A percentile compares a stretch with the other conserved stretches of the same genome.
Conservation (phyloP, 2,888 invertebrate genomes). For the Agrochola lota region DNA sequence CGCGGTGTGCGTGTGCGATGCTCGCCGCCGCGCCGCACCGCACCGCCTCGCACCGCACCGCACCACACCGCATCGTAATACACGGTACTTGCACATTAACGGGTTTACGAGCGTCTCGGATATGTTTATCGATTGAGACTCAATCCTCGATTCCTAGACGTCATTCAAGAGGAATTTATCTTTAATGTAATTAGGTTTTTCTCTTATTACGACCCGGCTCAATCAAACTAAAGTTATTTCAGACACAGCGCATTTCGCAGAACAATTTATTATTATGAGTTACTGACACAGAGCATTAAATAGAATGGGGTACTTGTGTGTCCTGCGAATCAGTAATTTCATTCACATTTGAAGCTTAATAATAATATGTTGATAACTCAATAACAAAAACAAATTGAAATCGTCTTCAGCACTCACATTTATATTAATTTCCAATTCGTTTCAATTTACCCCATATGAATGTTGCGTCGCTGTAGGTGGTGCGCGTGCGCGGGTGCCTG, state of each 20-base stretch:
- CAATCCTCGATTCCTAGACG: constrained; percentile 54
- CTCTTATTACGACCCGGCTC: constrained; percentile 34
- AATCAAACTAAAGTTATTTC: constrained; percentile 10
- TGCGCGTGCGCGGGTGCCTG: constrained; percentile 55
- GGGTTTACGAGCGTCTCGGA: constrained; percentile 64
- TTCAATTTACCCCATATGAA: constrained; percentile 60
- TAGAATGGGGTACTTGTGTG: constrained; percentile 1
- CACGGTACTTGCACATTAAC: constrained; percentile 61
- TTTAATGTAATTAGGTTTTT: constrained; percentile 51
- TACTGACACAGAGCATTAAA: constrained; percentile 9
- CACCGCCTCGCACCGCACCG: constrained; percentile 15
- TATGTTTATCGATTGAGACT: constrained; percentile 59
- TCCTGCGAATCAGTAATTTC: constrained; percentile 13
- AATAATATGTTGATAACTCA: constrained; percentile 47
- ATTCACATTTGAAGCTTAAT: constrained; percentile 10
- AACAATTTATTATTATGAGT: constrained; percentile 10
- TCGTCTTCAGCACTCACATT: constrained; percentile 41
- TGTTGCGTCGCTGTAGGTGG: constrained; percentile 52
- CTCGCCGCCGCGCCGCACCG: constrained; percentile 49
- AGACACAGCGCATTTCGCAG: constrained; percentile 8
- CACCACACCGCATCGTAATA: constrained; percentile 37
- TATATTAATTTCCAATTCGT: constrained; percentile 66
- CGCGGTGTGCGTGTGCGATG: constrained; percentile 73
- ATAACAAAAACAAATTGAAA: constrained; percentile 48
- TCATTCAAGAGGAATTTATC: constrained; percentile 54